Evolutionary conservation across 2,797 vertebrate species (phyloP).

Genomic region (Phoeniculus purpureus): DNA sequence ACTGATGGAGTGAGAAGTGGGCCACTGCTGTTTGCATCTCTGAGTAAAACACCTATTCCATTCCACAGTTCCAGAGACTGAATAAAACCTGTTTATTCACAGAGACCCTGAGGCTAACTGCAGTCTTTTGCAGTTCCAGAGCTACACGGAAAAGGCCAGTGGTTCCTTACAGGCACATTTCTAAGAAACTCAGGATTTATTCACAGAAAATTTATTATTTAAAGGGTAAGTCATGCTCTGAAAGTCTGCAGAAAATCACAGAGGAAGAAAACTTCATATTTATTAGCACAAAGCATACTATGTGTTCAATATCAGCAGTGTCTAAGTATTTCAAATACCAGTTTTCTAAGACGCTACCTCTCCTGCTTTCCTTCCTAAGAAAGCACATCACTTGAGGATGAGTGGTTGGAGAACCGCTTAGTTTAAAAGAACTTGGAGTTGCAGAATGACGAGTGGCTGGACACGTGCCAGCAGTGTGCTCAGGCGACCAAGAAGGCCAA

Average conservation of each 20-base stretch:
- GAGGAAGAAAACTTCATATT: not conserved
- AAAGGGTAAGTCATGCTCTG: not conserved
- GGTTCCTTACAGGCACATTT: conserved; percentile 18
- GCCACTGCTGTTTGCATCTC: not conserved
- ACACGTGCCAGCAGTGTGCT: too few relatives aligned
- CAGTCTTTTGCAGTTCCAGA: conserved; percentile 15
- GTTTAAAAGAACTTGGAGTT: too few relatives aligned
- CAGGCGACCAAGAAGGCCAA: too few relatives aligned
- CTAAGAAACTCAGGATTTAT: conserved; percentile 11
- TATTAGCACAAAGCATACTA: not conserved
- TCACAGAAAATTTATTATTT: not conserved
- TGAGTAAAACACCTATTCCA: not conserved
- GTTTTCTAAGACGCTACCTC: not conserved
- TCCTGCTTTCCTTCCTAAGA: not conserved
- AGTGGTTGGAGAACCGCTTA: too few relatives aligned
- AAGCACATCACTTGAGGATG: too few relatives aligned
- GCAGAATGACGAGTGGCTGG: too few relatives aligned
- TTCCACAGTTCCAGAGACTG: not conserved
- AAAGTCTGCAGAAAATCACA: not conserved
- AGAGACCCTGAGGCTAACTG: conserved; percentile 2
- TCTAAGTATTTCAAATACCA: not conserved
- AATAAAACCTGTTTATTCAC: conserved; percentile 18
- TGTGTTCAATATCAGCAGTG: not conserved
- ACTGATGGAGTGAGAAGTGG: not conserved
- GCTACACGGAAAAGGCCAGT: not conserved